Evolutionary conservation across 2,797 vertebrate genomes (phyloP).

Genomic region (Ceryle rudis): DNA sequence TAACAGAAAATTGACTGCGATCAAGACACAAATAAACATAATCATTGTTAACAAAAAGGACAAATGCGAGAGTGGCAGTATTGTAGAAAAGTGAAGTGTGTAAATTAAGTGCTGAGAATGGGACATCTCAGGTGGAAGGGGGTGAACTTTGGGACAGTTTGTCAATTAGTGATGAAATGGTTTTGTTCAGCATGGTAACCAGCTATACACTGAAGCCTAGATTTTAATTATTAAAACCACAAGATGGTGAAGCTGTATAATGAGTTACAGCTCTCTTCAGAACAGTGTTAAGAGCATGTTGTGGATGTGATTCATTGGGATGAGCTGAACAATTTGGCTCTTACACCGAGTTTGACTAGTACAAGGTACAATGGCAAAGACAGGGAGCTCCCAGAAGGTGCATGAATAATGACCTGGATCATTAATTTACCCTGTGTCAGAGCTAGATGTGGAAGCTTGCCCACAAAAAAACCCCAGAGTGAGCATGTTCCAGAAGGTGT

Average conservation of each 20-base stretch:
- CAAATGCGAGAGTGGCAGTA: background rate
- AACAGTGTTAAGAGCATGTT: background rate
- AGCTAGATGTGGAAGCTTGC: background rate
- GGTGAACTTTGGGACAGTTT: background rate
- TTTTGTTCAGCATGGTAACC: background rate
- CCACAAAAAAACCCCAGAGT: background rate
- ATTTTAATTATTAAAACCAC: background rate
- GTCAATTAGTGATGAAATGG: background rate
- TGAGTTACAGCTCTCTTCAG: background rate
- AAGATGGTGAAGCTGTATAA: background rate
- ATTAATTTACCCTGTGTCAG: background rate
- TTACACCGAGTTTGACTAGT: background rate
- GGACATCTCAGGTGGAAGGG: background rate
- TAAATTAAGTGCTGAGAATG: background rate
- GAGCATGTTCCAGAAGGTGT: background rate
- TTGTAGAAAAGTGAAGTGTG: background rate
- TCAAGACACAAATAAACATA: background rate
- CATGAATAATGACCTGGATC: background rate
- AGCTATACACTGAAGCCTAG: background rate
- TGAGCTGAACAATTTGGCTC: background rate
- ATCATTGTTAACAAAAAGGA: background rate
- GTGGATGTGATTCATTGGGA: background rate
- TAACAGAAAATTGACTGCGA: background rate
- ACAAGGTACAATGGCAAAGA: background rate
- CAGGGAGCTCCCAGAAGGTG: background rate